Base-by-base conservation (phyloP, 2,113 vertebrate species). In the Sphaerodactylus townsendi region DNA sequence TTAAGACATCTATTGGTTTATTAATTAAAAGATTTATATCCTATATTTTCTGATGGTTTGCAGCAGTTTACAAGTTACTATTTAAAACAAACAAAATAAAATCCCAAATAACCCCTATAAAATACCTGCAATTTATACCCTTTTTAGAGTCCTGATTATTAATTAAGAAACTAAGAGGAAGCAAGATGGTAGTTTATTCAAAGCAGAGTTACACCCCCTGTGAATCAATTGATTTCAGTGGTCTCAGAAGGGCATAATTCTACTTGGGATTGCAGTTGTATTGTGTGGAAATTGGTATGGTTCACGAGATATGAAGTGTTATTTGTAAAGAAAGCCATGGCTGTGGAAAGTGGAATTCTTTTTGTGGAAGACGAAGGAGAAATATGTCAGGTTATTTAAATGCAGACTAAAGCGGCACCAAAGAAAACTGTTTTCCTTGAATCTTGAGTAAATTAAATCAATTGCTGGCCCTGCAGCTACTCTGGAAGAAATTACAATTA, bases 401-500 rank as follows among this genome's bases (percentile, higher is more conserved):
- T 19, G 9, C 17, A 28, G 74, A 62, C 44, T 50, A 3, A 72
- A 71, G 23, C 48, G 84, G 30, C 4, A 17, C 19, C 10, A 28
- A 85, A 44, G 77, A 86, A 92, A 86, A 87, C 21, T 37, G 1
- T 64, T 13, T 1, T 5, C 14, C 77, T 41, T 44, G 74, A 1
- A 75, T 91, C 82, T 33, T 69, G 50, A 90, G 85, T 11, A 2
- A 88, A 19, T 82, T 82, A 88, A 86, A 87, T 91, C 76, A 86
- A 68, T 77, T 89, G 82, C 84, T 3, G 25, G 41, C 70, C 83
- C 56, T 74, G 69, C 46, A 91, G 87, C 62, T 83, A 73, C 48
- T 82, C 79, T 83, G 59, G 33, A 83, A 84, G 87, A 91, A 65
- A 75, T 73, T 46, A 41, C 50, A 88, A 89, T 87, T 89, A 77